Conservation (phyloP, 2,888 invertebrate species). For the Pediacus dermestoides region DNA sequence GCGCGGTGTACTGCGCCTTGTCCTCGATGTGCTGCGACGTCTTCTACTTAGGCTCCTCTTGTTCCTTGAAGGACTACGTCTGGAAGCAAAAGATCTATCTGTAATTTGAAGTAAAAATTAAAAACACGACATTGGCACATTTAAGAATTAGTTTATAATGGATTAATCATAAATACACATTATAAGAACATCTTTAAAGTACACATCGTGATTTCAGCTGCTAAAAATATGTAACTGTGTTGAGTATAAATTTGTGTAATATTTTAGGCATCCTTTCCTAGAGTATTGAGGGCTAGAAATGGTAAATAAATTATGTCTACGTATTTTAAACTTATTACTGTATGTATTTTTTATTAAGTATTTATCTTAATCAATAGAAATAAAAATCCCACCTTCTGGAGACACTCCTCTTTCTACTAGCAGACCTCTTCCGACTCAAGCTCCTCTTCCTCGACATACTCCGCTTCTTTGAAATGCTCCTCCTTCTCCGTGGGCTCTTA, state of each 20-base stretch:
- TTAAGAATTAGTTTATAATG: slow-evolving; percentile 11
- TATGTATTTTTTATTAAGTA: too few relatives aligned
- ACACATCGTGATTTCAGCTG: too few relatives aligned
- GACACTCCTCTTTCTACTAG: slow-evolving; percentile 45
- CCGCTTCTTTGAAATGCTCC: slow-evolving; percentile 46
- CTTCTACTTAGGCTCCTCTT: slow-evolving; percentile 42
- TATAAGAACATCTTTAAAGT: too few relatives aligned
- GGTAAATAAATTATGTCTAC: too few relatives aligned
- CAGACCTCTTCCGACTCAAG: slow-evolving; percentile 34
- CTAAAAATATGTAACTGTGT: too few relatives aligned
- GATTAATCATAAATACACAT: slow-evolving; percentile 11
- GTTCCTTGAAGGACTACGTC: slow-evolving; percentile 42
- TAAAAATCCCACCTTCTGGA: slow-evolving; percentile 46
- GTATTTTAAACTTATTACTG: too few relatives aligned
- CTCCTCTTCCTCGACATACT: slow-evolving; percentile 41
- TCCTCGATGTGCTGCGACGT: slow-evolving; percentile 40
- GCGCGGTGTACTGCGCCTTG: slow-evolving; percentile 35
- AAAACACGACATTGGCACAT: slow-evolving; percentile 6
- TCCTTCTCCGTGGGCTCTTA: slow-evolving; percentile 51
- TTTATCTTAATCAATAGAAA: too few relatives aligned
- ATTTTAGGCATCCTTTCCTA: too few relatives aligned
- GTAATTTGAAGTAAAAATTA: slow-evolving; percentile 35
- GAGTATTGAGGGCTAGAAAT: too few relatives aligned
- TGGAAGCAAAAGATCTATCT: slow-evolving; percentile 37
- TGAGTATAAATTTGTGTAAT: too few relatives aligned